Base-by-base conservation (phyloP, 2,113 vertebrate genomes). In the Tapirus terrestris region DNA sequence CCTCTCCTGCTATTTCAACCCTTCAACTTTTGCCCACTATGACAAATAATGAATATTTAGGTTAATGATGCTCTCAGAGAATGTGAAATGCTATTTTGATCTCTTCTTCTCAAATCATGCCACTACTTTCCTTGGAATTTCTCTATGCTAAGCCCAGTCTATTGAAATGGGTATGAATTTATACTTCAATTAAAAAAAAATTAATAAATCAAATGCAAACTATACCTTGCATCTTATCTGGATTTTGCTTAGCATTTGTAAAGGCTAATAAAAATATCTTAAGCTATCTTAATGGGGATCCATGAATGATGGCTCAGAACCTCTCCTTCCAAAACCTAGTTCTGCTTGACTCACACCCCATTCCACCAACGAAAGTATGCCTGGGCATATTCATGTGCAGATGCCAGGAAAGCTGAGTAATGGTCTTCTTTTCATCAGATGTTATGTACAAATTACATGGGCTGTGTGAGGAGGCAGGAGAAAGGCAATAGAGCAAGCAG, bases 311-410 rank as follows among this genome's bases (percentile, higher is more conserved):
- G 43, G 8, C 39, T 91, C 92, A 94, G 85, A 85, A 88, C 1
- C 20, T 91, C 79, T 76, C 82, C 80, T 95, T 94, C 58, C 58
- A 67, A 97, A 97, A 84, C 17, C 73, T 58, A 89, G 45, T 58
- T 79, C 72, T 92, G 84, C 17, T 33, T 56, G 77, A 76, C 16
- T 48, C 14, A 91, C 4, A 72, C 43, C 29, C 20, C 20, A 31
- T 13, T 72, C 39, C n/a, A 48, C 43, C 29, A 84, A 58, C 3
- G 53, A 43, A 84, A 48, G 18, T 48, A 60, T 51, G 45, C 11
- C 45, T 73, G 17, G n/a, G 65, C 10, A 80, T 65, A 68, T 45
- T 72, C 77, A 77, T 29, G 31, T 43, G 17, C 13, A 85, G n/a
- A 70, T 79, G 29, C 58, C 29, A 18, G 43, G 21, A 65, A 72